Evolutionary conservation across 2,797 vertebrate genomes (phyloP), one percentile per base, ranked within the genome.

Genomic region (Sebastiscus tertius): DNA sequence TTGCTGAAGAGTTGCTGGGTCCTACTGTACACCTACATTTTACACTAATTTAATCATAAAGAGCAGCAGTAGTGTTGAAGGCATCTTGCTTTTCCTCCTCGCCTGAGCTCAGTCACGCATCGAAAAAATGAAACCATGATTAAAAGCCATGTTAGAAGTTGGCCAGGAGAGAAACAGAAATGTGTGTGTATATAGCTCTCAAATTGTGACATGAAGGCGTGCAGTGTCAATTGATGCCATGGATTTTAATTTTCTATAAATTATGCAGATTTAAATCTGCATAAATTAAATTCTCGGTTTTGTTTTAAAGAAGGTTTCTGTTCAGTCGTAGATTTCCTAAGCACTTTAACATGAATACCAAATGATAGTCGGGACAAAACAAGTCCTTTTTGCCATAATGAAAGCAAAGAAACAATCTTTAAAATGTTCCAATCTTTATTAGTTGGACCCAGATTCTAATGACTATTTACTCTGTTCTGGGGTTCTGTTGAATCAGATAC

Each of bases 271-370:
- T 64, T 69, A 24, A 24, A 24, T 24, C 24, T 24, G 24, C 24
- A 24, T 24, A 24, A 24, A 71, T 54, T 22, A 29, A 2, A 71
- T 46, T 55, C 1, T 61, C 10, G 1, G 31, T 64, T 67, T 88
- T 49, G 24, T 75, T 72, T 4, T 63, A 59, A 77, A 75, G 22
- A 81, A 88, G 16, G 60, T 73, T 87, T 90, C 42, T 94, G 73
- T 85, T 75, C 78, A 90, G 77, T 68, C 56, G 29, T 71, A 84
- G 64, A 77, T 82, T 80, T 69, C 65, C 39, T 72, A 88, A 85
- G 94, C 94, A 96, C 94, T 85, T 95, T 94, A 49, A 92, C 10
- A 80, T 81, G 18, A 63, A 92, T 75, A 94, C 88, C 91, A 93
- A 93, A 94, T 89, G 60, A 75, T 27, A 31, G 49, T 73, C 27